Percentiles rank a stretch among this genome's conserved stretches.
Evolutionary conservation across 1,140 invertebrate species (phyloP).

Genomic region (Heliconius nattereri): DNA sequence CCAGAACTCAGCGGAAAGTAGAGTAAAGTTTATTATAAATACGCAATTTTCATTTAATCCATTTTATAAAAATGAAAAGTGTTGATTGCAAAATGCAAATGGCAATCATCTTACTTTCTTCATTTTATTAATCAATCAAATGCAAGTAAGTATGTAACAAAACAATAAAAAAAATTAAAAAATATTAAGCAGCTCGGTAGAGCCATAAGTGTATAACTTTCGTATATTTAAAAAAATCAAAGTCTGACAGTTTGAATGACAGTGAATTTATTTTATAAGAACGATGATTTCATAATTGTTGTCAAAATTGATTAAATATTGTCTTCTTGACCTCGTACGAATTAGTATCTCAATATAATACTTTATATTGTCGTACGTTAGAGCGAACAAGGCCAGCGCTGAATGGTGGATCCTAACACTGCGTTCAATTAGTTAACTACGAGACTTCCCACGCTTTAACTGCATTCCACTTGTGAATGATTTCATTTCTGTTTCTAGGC

Average conservation of each 20-base stretch:
- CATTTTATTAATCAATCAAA: no score
- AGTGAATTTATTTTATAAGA: not conserved
- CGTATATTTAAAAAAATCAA: not conserved
- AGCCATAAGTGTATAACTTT: no score
- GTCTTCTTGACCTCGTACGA: slow-evolving; percentile 27
- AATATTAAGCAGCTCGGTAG: no score
- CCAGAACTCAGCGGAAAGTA: no score
- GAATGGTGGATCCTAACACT: slow-evolving; percentile 35
- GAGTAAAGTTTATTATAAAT: no score
- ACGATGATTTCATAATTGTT: not conserved
- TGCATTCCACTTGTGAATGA: slow-evolving; percentile 40
- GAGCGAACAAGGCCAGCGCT: slow-evolving; percentile 36
- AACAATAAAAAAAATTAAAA: no score
- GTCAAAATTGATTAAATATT: slow-evolving; percentile 26
- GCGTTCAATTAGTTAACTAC: slow-evolving; percentile 44
- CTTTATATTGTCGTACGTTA: slow-evolving; percentile 31
- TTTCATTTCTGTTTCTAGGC: slow-evolving; percentile 39
- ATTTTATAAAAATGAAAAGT: no score
- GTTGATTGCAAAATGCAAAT: no score
- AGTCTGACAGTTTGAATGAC: no score
- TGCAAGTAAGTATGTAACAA: no score
- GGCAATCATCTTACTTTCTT: no score
- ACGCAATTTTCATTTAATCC: no score
- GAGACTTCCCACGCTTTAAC: slow-evolving; percentile 45
- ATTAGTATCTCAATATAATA: slow-evolving; percentile 36